Conservation (phyloP, 2,888 invertebrate genomes). For the Cryptus viduatorius region DNA sequence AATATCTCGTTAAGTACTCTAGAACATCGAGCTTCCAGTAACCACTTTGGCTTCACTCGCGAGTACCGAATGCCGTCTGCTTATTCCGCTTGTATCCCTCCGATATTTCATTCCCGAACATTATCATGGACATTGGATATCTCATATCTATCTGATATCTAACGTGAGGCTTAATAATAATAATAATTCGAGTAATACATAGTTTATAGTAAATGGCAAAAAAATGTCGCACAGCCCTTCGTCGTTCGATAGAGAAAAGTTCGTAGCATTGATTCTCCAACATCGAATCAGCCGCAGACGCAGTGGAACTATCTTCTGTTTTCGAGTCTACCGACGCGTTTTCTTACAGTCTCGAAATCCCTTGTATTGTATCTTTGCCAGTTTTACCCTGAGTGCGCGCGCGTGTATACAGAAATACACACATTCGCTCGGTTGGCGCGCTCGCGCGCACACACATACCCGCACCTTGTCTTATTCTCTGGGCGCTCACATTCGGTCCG, state of each 20-base stretch:
- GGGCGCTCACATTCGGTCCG: constrained; percentile 75
- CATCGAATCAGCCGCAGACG: constrained; percentile 76
- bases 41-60: constrained; percentile 13
- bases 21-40: constrained; percentile 6
- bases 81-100: neutral
- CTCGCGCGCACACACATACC: constrained; percentile 49
- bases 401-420: constrained; percentile 25
- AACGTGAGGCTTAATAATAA: no score
- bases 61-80: constrained; percentile 2
- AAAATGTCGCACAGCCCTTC: neutral
- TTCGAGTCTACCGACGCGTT: constrained; percentile 75
- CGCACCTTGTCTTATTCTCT: constrained; percentile 67
- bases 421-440: constrained; percentile 26
- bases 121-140: neutral
- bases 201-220: neutral
- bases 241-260: constrained; percentile 39
- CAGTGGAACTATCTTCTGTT: constrained; percentile 73
- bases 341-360: constrained; percentile 59
- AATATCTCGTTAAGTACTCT: constrained; percentile 18
- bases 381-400: constrained; percentile 54
- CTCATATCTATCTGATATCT: neutral
- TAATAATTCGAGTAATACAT: neutral
- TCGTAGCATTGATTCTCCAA: constrained; percentile 73
- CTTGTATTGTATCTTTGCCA: constrained; percentile 63
- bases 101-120: neutral